phyloP scores from a whole-genome alignment of 1,140 invertebrate genomes.

The Drosophila jambulina region DNA sequence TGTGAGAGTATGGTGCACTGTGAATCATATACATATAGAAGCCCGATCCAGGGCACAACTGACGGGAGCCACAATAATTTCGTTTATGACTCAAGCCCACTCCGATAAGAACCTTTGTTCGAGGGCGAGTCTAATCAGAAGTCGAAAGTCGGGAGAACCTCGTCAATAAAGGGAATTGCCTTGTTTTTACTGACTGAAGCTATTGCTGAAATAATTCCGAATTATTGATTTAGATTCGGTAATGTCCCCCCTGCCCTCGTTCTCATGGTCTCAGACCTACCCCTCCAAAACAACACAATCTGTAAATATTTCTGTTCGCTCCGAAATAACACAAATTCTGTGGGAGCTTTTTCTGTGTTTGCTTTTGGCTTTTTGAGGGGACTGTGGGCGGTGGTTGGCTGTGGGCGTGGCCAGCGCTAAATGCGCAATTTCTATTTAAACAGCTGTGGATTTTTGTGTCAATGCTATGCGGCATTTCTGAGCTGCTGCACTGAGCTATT shows the following conservation, averaged over 20 bases:
- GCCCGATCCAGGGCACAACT: constrained; percentile 7
- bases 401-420: constrained; percentile 33
- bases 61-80: constrained; percentile 14
- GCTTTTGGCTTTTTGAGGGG: constrained; percentile 52
- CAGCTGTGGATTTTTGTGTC: constrained; percentile 68
- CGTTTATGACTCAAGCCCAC: constrained; percentile 31
- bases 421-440: constrained; percentile 80
- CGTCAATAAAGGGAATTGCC: constrained; percentile 20
- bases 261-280: background rate
- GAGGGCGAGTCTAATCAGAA: constrained; percentile 32
- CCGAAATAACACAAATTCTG: constrained; percentile 55
- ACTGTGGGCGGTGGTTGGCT: constrained; percentile 14
- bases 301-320: constrained; percentile 71
- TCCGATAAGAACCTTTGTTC: constrained; percentile 16
- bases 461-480: constrained; percentile 50
- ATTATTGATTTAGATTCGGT: constrained; percentile 36
- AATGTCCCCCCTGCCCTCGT: constrained; percentile 1
- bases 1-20: background rate
- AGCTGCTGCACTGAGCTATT: constrained; percentile 52
- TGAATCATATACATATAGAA: constrained; percentile 15
- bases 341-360: constrained; percentile 65
- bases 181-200: background rate
- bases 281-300: constrained; percentile 30
- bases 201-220: constrained; percentile 14
- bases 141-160: constrained; percentile 3